phyloP scores from a whole-genome alignment of 2,888 invertebrate genomes.

The Brenthis daphne region DNA sequence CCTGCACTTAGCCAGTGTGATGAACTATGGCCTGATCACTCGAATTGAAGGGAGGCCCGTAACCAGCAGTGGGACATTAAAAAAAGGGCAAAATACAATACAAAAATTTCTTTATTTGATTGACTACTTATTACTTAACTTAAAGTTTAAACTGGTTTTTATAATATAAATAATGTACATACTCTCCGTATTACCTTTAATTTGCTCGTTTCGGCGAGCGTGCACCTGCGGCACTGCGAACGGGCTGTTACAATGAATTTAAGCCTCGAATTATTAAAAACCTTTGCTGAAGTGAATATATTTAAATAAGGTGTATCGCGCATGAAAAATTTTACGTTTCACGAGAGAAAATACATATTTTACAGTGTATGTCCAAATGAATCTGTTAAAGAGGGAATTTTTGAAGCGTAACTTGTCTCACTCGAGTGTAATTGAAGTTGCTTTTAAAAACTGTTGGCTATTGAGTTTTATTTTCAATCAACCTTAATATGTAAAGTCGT shows the following conservation, averaged over 20 bases:
- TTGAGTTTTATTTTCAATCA: not conserved
- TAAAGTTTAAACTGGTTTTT: slow-evolving; percentile 25
- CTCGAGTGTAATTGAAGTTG: not conserved
- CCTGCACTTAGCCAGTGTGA: too few species aligned
- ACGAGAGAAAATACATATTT: slow-evolving; percentile 13
- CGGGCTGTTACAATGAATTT: slow-evolving; percentile 38
- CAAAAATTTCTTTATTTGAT: not conserved
- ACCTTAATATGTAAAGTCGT: too few species aligned
- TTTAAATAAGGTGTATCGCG: slow-evolving; percentile 33
- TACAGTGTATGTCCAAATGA: slow-evolving; percentile 1
- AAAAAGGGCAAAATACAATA: too few species aligned
- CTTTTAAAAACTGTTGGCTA: not conserved
- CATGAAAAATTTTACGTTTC: slow-evolving; percentile 16
- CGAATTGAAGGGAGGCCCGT: too few species aligned
- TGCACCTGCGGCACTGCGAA: slow-evolving; percentile 36
- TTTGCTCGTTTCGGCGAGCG: slow-evolving; percentile 38
- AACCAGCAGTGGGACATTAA: too few species aligned
- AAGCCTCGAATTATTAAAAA: slow-evolving; percentile 38
- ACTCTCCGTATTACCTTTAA: slow-evolving; percentile 36
- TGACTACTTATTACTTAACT: slow-evolving; percentile 3
- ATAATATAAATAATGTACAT: slow-evolving; percentile 31
- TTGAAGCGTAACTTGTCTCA: slow-evolving; percentile 5
- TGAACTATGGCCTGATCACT: too few species aligned
- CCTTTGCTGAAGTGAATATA: slow-evolving; percentile 36
- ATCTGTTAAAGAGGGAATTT: slow-evolving; percentile 4